Evolutionary conservation across 2,113 vertebrate species (phyloP), one percentile per base, ranked within the genome.

Genomic region (Benitochromis conjunctus): DNA sequence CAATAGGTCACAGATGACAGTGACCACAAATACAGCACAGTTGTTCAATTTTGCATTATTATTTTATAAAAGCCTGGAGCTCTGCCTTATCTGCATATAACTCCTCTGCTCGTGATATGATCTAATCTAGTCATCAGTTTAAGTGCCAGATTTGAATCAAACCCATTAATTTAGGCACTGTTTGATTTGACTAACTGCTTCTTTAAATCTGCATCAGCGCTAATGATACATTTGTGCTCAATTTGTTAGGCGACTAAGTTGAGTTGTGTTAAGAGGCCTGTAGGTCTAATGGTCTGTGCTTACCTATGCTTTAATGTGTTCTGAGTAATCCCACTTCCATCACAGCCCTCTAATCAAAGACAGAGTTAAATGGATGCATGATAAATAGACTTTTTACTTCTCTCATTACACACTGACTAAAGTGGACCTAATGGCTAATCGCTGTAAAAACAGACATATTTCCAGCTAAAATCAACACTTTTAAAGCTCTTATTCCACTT

Each of bases 311-410:
- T 92, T 92, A 89, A 93, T 90, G 89, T 92, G 83, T n/a, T 11
- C 92, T n/a, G 83, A 91, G 84, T 85, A 85, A 93, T 90, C 82
- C 90, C 85, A 84, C 89, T 84, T 93, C 86, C 86, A 92, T 86
- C 87, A 88, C 87, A 53, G 53, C 60, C 46, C 29, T 79, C 81
- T 86, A 89, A 92, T 94, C 89, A 89, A 88, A 90, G 89, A 78
- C 57, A 19, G n/a, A 88, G 48, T 88, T 89, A 89, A 93, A 92
- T 71, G 80, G 83, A 86, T n/a, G 77, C 64, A 83, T 86, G 77
- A 88, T 80, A 64, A 88, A 91, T 86, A 64, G 48, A 87, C 76
- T 84, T 51, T 64, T 82, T 29, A 24, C 80, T 82, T 21, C 66
- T 80, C 62, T 91, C 83, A 66, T 58, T 80, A 89, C 80, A 86